phyloP scores from a whole-genome alignment of 2,888 invertebrate species.

The Phragmatobia fuliginosa region DNA sequence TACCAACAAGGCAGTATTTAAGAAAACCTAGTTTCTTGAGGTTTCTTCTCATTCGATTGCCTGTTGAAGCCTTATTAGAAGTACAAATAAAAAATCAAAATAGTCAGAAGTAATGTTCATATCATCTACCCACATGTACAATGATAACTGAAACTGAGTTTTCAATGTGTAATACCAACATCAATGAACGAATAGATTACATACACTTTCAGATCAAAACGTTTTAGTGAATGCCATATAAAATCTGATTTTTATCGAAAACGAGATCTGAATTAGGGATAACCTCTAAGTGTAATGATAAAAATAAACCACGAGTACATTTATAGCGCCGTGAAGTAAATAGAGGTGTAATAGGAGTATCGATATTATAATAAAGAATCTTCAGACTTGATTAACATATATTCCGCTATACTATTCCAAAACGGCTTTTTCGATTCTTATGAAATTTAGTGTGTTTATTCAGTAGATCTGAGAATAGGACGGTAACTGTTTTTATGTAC shows the following conservation, averaged over 20 bases:
- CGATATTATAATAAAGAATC: background rate
- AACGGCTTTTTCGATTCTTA: no score
- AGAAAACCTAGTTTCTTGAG: no score
- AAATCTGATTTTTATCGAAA: slow-evolving; percentile 13
- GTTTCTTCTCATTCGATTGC: no score
- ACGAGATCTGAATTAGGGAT: slow-evolving; percentile 4
- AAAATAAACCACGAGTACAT: slow-evolving; percentile 1
- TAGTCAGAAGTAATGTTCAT: no score
- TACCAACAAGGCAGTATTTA: no score
- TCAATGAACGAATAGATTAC: background rate
- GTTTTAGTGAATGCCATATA: background rate
- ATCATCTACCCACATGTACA: background rate
- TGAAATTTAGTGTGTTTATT: no score
- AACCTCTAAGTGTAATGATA: slow-evolving; percentile 14
- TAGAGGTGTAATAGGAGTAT: background rate
- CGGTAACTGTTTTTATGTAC: no score
- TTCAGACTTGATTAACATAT: no score
- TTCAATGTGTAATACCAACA: background rate
- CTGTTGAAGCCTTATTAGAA: no score
- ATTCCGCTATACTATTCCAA: no score
- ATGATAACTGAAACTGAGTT: background rate
- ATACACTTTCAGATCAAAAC: background rate
- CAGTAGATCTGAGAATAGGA: no score
- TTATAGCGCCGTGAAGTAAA: background rate
- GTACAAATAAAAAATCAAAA: no score